Conservation (phyloP, 2,797 vertebrate genomes). For the Columba guinea region DNA sequence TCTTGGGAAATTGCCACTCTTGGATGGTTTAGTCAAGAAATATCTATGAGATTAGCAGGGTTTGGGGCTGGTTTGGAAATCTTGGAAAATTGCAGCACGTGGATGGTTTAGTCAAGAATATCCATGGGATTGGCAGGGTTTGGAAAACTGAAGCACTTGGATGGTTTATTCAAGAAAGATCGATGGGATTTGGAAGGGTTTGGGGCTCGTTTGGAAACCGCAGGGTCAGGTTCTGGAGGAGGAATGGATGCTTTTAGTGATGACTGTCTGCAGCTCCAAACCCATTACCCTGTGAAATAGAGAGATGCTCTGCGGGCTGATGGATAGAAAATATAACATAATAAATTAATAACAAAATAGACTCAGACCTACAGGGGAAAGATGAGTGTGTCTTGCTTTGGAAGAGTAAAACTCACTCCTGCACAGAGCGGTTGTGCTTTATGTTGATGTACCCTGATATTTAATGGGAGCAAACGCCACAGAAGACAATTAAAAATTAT, state of each 20-base stretch:
- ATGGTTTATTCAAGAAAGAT: neutral
- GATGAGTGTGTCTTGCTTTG: fast-evolving
- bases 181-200: neutral
- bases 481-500: neutral
- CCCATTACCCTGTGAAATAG: neutral
- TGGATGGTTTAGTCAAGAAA: neutral
- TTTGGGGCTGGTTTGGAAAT: no score
- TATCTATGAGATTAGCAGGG: neutral
- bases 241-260: neutral
- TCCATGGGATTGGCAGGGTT: neutral
- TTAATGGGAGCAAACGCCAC: neutral
- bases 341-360: neutral
- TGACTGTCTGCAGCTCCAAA: neutral
- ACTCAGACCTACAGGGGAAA: neutral
- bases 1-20: neutral
- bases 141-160: fast-evolving
- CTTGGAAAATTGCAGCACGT: no score
- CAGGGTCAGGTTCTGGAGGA: fast-evolving
- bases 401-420: neutral
- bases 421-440: fast-evolving
- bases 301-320: neutral
- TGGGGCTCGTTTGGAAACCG: neutral
- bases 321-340: neutral
- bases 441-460: fast-evolving
- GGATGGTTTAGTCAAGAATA: no score